Evolutionary conservation across 2,113 vertebrate genomes (phyloP), one percentile per base, ranked within the genome.

Genomic region (Gnathonemus longibarbis): DNA sequence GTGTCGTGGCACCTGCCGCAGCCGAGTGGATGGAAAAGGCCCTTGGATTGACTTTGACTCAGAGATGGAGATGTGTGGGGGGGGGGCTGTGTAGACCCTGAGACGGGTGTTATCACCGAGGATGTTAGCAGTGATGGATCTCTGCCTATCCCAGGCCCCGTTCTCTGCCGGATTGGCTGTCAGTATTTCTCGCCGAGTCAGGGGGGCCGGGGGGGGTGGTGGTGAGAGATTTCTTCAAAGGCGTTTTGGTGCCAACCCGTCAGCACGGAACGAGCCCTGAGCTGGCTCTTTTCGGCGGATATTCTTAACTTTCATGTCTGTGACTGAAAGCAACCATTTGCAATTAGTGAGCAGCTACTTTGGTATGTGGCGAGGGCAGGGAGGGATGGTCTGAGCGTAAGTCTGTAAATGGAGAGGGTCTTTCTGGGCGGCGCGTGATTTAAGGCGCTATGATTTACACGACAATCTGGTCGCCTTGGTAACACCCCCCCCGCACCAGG

Each of bases 21-120:
- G 11, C 31, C 85, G 0, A 13, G 31, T 21, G 27, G 13, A 53
- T 19, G 49, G 85, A 87, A 56, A 42, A 27, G 27, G 50, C n/a
- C 85, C 50, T 53, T 87, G 85, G 85, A 21, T 39, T 53, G 49
- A 56, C 85, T 87, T 87, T 56, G 49, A 56, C 53, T 87, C 27
- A 15, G 48, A 52, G 50, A 39, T 5, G 50, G 27, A 31, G 48
- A 53, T 39, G 85, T 11, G 85, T 9, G 50, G 27, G 11, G 49
- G 49, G 24, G 8, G 31, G 31, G 35, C 27, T 35, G 85, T 87
- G 50, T 27, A 27, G 50, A 39, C 50, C 85, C 15, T 53, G 85
- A 87, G 50, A 87, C 0, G 48, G n/a, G 31, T 35, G n/a, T 53
- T 52, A 35, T 87, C 85, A 21, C 27, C 17, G 27, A 8, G 85